A percentile compares a stretch with the other conserved stretches of the same genome.
Evolutionary conservation across 2,888 invertebrate species (phyloP).

Genomic region (Furcula furcula): DNA sequence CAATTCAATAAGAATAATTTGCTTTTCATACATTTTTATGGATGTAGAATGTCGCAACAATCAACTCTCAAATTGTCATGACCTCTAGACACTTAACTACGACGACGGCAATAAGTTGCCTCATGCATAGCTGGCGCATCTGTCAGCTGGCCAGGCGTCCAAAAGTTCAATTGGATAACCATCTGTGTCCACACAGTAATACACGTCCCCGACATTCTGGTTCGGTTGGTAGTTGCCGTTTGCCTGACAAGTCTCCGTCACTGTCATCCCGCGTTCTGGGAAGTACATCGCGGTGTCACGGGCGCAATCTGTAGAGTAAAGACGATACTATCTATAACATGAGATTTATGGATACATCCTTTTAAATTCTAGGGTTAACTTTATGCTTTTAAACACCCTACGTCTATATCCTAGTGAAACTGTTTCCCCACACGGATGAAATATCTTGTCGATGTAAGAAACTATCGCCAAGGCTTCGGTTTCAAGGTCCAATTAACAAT

Average conservation of each 20-base stretch:
- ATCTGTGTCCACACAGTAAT: conserved; percentile 83
- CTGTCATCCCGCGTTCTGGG: conserved; percentile 66
- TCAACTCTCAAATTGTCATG: not conserved
- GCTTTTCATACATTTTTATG: too few relatives aligned
- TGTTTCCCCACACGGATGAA: too few relatives aligned
- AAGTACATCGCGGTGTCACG: conserved; percentile 78
- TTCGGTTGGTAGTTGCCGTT: conserved; percentile 82
- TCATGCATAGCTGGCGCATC: conserved; percentile 35
- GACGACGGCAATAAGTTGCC: not conserved
- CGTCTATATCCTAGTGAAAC: too few relatives aligned
- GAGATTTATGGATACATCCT: too few relatives aligned
- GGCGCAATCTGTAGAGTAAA: conserved; percentile 84
- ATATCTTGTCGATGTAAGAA: conserved; percentile 20
- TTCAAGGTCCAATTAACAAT: conserved; percentile 33
- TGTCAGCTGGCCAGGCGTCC: conserved; percentile 39
- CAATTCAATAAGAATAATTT: too few relatives aligned
- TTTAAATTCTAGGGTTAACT: too few relatives aligned
- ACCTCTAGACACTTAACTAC: not conserved
- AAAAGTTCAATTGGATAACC: conserved; percentile 67
- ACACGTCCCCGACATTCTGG: conserved; percentile 74
- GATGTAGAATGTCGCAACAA: too few relatives aligned
- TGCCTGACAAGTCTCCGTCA: conserved; percentile 70
- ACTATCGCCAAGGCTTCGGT: conserved; percentile 26
- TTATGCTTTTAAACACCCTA: too few relatives aligned
- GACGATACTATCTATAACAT: too few relatives aligned